Evolutionary conservation across 1,140 invertebrate species (phyloP).

Genomic region (Orius laevigatus): DNA sequence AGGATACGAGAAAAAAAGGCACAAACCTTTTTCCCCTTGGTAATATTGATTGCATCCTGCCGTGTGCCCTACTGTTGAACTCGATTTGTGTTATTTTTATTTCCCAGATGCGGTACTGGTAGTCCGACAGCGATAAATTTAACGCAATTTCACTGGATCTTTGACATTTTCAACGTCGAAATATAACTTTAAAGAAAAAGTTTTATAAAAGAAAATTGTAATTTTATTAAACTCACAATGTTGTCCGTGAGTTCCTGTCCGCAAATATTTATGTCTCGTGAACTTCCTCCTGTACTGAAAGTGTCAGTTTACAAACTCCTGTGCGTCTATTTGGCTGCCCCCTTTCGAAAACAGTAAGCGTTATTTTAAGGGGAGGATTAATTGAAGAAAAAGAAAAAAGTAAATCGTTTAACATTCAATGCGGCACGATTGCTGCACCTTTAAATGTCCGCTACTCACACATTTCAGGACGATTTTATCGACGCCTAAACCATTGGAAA

Average conservation of each 20-base stretch:
- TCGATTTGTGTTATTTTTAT: slow-evolving; percentile 50
- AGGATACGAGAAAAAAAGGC: neutral
- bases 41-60: slow-evolving; percentile 57
- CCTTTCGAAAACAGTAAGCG: slow-evolving; percentile 33
- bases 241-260: slow-evolving; percentile 69
- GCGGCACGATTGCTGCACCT: too few species aligned
- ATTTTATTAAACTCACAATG: slow-evolving; percentile 41
- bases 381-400: too few species aligned
- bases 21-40: slow-evolving; percentile 32
- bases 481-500: too few species aligned
- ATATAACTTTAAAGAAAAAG: slow-evolving; percentile 37
- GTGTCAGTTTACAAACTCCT: slow-evolving; percentile 59
- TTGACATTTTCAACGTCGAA: slow-evolving; percentile 40
- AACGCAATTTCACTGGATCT: slow-evolving; percentile 36
- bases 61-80: slow-evolving; percentile 52
- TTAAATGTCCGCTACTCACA: too few species aligned
- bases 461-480: too few species aligned
- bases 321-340: slow-evolving; percentile 62
- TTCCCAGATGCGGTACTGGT: slow-evolving; percentile 55
- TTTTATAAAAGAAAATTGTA: neutral
- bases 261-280: slow-evolving; percentile 45
- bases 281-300: slow-evolving; percentile 37
- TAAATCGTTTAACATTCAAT: too few species aligned
- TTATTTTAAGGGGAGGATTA: too few species aligned
- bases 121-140: slow-evolving; percentile 33